phyloP scores from a whole-genome alignment of 1,140 invertebrate genomes.

The Brachionus rotundiformis region DNA sequence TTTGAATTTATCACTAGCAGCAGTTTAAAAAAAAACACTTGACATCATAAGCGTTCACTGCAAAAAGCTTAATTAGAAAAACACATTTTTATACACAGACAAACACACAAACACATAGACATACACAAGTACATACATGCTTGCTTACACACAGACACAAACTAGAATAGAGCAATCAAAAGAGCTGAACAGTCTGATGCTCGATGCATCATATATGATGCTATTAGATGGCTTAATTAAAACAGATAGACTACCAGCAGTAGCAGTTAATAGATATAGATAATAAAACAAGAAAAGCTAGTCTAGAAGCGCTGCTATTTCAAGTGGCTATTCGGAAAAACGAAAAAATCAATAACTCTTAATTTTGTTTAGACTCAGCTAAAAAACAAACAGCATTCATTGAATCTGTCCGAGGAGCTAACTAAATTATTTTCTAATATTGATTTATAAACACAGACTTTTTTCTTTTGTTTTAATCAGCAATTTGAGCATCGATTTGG shows the following conservation, averaged over 20 bases:
- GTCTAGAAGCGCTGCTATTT: slow-evolving; percentile 16
- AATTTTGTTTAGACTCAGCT: background rate
- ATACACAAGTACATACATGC: too few species aligned
- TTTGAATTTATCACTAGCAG: background rate
- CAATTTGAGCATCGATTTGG: background rate
- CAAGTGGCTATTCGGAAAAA: background rate
- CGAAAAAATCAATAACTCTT: slow-evolving; percentile 8
- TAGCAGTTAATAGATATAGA: slow-evolving; percentile 15
- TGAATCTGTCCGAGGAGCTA: background rate
- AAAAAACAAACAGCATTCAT: background rate
- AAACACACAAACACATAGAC: background rate
- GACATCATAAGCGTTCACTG: background rate
- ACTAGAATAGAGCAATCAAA: background rate
- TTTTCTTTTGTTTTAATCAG: background rate
- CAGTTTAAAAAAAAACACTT: background rate
- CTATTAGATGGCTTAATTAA: too few species aligned
- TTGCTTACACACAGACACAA: background rate
- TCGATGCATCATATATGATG: background rate
- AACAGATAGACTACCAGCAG: background rate
- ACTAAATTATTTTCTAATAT: background rate
- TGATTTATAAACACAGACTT: background rate
- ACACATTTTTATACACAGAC: background rate
- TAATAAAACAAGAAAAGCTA: background rate
- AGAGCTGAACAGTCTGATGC: background rate
- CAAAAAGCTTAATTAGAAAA: background rate